Conservation (phyloP, 1,140 invertebrate species). For the Cotesia typhae region DNA sequence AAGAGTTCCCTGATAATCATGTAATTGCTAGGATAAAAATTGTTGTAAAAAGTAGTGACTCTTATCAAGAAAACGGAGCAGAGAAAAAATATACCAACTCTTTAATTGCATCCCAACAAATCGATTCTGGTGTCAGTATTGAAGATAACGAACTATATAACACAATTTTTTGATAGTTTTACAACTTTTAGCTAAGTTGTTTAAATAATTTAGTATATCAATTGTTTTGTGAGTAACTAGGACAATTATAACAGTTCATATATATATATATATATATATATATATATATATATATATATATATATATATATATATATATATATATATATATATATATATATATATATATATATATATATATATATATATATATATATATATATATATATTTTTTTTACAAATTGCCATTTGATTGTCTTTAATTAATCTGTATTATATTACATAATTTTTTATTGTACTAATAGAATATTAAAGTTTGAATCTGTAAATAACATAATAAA, state of each 20-base stretch:
- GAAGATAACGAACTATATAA: slow-evolving; percentile 63
- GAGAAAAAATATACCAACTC: slow-evolving; percentile 56
- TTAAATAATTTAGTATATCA: slow-evolving; percentile 8
- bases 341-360: too few species aligned
- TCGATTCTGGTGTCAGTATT: slow-evolving; percentile 56
- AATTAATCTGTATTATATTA: slow-evolving; percentile 43
- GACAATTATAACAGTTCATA: too few species aligned
- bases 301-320: too few species aligned
- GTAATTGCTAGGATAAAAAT: slow-evolving; percentile 63
- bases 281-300: too few species aligned
- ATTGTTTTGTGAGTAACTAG: not conserved
- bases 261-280: too few species aligned
- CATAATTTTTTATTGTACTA: not conserved
- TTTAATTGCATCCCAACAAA: slow-evolving; percentile 53
- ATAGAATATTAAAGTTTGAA: slow-evolving; percentile 9
- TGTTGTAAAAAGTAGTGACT: slow-evolving; percentile 53
- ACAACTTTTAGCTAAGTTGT: slow-evolving; percentile 2
- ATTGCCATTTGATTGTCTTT: not conserved
- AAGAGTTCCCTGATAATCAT: slow-evolving; percentile 56
- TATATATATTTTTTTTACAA: too few species aligned
- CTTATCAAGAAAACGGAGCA: slow-evolving; percentile 30
- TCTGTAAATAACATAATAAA: slow-evolving; percentile 10
- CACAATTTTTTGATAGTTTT: slow-evolving; percentile 55
- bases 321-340: too few species aligned
- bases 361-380: too few species aligned